These are phyloP conservation scores for Lithodes maja DNA, from an alignment of 2,888 invertebrate species.

Conservation along the genomic window DNA sequence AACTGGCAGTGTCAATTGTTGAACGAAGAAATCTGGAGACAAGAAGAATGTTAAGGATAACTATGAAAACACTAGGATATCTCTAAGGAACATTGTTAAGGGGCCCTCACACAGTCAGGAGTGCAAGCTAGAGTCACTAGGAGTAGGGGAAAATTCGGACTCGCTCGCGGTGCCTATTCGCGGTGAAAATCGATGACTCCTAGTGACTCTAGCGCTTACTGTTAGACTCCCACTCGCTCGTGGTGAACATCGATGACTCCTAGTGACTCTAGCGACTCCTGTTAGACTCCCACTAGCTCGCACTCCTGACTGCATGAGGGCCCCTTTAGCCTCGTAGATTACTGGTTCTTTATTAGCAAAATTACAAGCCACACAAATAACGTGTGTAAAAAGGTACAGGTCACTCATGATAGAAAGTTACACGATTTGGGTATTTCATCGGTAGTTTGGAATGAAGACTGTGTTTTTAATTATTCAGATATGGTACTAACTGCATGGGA, in stretches of 20 bases:
- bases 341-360: background rate
- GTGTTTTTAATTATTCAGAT: background rate
- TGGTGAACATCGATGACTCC: too few species aligned
- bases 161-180: too few species aligned
- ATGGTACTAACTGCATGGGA: background rate
- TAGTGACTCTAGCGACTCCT: too few species aligned
- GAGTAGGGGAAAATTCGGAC: too few species aligned
- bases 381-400: background rate
- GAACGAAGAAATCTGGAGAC: background rate
- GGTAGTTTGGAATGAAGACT: background rate
- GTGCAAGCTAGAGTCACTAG: too few species aligned
- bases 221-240: too few species aligned
- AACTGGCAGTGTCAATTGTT: background rate
- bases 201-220: too few species aligned
- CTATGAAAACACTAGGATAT: background rate
- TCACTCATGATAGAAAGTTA: background rate
- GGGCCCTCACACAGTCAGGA: too few species aligned
- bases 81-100: background rate
- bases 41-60: background rate
- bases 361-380: background rate
- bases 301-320: background rate
- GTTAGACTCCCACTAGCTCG: too few species aligned
- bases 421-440: background rate
- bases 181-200: too few species aligned
- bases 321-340: background rate